Conservation (phyloP, 2,113 vertebrate genomes). For the Odocoileus virginianus region DNA sequence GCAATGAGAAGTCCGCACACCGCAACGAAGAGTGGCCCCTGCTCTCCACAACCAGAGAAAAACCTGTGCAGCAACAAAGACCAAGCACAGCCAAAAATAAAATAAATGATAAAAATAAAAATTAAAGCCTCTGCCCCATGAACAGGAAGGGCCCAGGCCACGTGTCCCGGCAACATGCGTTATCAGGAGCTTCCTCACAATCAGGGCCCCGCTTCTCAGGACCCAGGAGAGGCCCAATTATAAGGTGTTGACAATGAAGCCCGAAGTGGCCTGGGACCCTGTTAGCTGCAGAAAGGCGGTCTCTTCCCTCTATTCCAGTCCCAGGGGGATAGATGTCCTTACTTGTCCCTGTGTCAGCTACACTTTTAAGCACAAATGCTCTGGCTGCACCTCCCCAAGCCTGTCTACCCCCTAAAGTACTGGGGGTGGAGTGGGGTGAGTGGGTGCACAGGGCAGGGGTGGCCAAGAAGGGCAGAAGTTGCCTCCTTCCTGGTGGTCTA, state of each 20-base stretch:
- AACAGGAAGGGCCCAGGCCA: conserved; percentile 2
- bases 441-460: not conserved
- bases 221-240: conserved; percentile 53
- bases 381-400: not conserved
- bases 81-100: not conserved
- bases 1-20: not conserved
- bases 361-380: not conserved
- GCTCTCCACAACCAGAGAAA: not conserved
- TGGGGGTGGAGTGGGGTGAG: not conserved
- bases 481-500: not conserved
- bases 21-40: fast-evolving
- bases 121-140: not conserved
- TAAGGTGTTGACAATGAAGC: conserved; percentile 56
- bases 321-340: conserved; percentile 21
- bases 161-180: conserved; percentile 24
- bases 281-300: not conserved
- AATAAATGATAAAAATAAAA: not conserved
- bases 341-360: not conserved
- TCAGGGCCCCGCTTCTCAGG: not conserved
- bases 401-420: not conserved
- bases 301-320: conserved; percentile 22
- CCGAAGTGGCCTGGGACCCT: conserved; percentile 37
- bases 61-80: not conserved
- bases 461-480: not conserved
- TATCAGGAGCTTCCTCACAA: not conserved